Evolutionary conservation across 1,140 invertebrate genomes (phyloP).

Genomic region (Melanaphis sacchari): DNA sequence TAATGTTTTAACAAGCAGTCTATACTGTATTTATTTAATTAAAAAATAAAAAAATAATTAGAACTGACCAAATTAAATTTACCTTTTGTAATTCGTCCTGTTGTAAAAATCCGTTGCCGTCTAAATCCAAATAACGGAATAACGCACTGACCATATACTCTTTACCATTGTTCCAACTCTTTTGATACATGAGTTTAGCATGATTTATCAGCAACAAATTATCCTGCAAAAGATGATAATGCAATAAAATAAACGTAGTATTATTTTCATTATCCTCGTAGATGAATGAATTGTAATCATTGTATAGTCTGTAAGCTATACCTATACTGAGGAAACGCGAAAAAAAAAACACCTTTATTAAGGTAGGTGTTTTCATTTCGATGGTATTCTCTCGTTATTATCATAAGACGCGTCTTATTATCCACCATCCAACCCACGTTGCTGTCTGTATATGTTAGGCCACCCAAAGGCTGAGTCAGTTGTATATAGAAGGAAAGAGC

Average conservation of each 20-base stretch:
- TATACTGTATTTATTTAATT: background rate
- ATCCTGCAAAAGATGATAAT: slow-evolving; percentile 66
- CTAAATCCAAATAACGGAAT: slow-evolving; percentile 80
- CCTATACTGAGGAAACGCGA: background rate
- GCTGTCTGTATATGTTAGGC: background rate
- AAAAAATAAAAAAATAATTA: background rate
- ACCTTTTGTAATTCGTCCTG: slow-evolving; percentile 73
- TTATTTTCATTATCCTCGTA: background rate
- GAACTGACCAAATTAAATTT: slow-evolving; percentile 35
- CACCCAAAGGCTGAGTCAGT: background rate
- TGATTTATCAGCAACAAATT: slow-evolving; percentile 78
- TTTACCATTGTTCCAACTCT: slow-evolving; percentile 70
- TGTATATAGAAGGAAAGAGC: slow-evolving; percentile 3
- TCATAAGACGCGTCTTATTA: slow-evolving; percentile 43
- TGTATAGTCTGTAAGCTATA: background rate
- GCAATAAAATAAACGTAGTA: background rate
- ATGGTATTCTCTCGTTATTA: slow-evolving; percentile 4
- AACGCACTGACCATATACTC: slow-evolving; percentile 79
- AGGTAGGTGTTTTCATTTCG: slow-evolving; percentile 7
- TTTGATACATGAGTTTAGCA: slow-evolving; percentile 71
- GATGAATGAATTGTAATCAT: background rate
- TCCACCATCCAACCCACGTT: background rate
- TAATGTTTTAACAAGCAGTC: background rate
- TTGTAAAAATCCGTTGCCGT: slow-evolving; percentile 75
- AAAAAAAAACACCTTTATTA: slow-evolving; percentile 7